Evolutionary conservation across 2,888 invertebrate genomes (phyloP).

Genomic region (Halictus quadricinctus): DNA sequence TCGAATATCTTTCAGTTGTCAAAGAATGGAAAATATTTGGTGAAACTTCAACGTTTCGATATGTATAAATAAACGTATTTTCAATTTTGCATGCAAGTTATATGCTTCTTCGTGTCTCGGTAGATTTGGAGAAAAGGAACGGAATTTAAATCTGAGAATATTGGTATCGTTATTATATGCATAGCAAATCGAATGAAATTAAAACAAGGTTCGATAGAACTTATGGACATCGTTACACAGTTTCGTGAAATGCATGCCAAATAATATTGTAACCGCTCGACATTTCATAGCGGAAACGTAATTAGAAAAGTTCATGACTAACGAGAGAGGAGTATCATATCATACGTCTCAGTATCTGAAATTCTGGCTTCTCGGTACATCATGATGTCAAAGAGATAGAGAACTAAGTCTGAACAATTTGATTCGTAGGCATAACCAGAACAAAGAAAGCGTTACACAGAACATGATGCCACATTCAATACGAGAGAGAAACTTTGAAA

Average conservation of each 20-base stretch:
- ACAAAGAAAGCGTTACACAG: conserved; percentile 77
- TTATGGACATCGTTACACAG: conserved; percentile 39
- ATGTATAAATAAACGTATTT: conserved; percentile 32
- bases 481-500: conserved; percentile 63
- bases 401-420: conserved; percentile 30
- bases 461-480: conserved; percentile 79
- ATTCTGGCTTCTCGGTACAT: conserved; percentile 16
- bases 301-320: conserved; percentile 10
- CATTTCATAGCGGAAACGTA: conserved; percentile 17
- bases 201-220: conserved; percentile 43
- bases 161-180: conserved; percentile 26
- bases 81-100: conserved; percentile 57
- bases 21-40: conserved; percentile 36
- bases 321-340: conserved; percentile 5
- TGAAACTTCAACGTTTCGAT: conserved; percentile 36
- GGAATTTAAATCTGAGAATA: conserved; percentile 33
- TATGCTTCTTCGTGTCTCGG: conserved; percentile 26
- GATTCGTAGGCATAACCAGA: conserved; percentile 66
- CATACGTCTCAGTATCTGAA: conserved; percentile 3
- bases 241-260: conserved; percentile 51
- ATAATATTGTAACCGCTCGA: conserved; percentile 28
- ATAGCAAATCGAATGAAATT: conserved; percentile 50
- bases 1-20: conserved; percentile 17
- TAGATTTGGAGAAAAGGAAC: conserved; percentile 27
- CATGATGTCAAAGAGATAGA: conserved; percentile 3